phyloP scores from a whole-genome alignment of 2,113 vertebrate species.

The Psettodes erumei region DNA sequence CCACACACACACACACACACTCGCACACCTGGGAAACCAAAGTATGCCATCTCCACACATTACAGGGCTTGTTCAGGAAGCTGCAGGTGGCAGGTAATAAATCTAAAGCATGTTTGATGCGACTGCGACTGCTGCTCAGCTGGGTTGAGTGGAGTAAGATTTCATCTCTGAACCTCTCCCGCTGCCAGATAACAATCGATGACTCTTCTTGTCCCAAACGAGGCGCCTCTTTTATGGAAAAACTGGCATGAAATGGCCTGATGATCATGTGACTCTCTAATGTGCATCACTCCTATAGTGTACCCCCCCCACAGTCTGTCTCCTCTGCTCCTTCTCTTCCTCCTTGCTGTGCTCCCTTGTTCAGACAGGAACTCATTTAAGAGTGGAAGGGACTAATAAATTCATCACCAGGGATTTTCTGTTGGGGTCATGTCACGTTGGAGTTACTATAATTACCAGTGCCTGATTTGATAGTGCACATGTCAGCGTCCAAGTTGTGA shows the following conservation, averaged over 20 bases:
- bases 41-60: not conserved
- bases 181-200: slow-evolving; percentile 31
- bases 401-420: not conserved
- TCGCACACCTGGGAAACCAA: not conserved
- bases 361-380: not conserved
- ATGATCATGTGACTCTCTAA: slow-evolving; percentile 5
- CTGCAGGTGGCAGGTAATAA: slow-evolving; percentile 28
- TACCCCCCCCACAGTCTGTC: not conserved
- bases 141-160: slow-evolving; percentile 24
- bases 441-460: not conserved
- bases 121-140: slow-evolving; percentile 16
- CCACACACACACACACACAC: too few species aligned
- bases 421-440: not conserved
- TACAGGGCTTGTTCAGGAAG: slow-evolving; percentile 5
- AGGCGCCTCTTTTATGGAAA: not conserved
- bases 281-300: not conserved
- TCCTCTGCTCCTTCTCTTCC: not conserved
- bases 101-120: slow-evolving; percentile 36
- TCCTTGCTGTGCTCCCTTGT: not conserved
- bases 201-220: not conserved
- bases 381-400: not conserved
- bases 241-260: not conserved
- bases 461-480: not conserved
- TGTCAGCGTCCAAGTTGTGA: not conserved
- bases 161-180: slow-evolving; percentile 19